phyloP scores from a whole-genome alignment of 2,888 invertebrate genomes.

The Melanotus villosus region DNA sequence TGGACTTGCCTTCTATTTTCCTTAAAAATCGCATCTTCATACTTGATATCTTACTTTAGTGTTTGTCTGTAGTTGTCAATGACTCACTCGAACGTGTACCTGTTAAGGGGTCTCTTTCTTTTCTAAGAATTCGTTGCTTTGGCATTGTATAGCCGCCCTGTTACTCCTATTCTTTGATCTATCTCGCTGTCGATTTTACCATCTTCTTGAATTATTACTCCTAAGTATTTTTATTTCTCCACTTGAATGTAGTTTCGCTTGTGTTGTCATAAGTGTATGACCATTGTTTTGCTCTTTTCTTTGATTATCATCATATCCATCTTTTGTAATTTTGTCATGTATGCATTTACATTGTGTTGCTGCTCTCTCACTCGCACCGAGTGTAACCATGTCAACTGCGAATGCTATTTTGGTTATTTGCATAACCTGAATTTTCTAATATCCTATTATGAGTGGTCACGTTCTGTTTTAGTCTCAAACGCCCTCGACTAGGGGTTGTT shows the following conservation, averaged over 20 bases:
- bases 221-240: neutral
- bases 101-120: neutral
- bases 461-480: constrained; percentile 3
- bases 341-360: neutral
- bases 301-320: neutral
- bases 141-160: neutral
- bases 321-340: too few species aligned
- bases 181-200: neutral
- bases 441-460: neutral
- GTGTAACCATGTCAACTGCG: neutral
- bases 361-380: neutral
- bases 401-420: neutral
- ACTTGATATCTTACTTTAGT: neutral
- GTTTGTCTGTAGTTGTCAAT: neutral
- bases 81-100: neutral
- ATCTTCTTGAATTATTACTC: neutral
- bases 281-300: neutral
- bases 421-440: neutral
- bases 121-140: neutral
- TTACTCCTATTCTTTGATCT: constrained; percentile 4
- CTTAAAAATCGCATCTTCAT: neutral
- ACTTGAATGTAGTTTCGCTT: neutral
- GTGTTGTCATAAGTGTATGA: too few species aligned
- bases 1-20: neutral
- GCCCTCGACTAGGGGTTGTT: neutral